These are phyloP conservation scores for Chelmon rostratus DNA, from an alignment of 2,797 vertebrate genomes.

Conservation along the genomic window DNA sequence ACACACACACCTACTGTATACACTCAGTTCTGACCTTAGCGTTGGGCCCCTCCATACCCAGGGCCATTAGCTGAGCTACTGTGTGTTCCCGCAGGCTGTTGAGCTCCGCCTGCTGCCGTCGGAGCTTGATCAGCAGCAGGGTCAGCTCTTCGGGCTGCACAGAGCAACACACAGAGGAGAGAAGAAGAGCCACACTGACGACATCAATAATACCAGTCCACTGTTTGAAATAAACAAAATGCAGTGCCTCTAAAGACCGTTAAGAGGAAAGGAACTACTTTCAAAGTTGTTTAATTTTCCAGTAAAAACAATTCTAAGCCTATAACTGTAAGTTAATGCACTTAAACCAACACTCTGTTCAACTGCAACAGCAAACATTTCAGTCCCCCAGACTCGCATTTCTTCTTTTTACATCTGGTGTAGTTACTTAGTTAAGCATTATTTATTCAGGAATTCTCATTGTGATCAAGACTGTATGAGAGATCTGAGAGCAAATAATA, in stretches of 20 bases:
- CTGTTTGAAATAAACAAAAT: background rate
- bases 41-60: constrained; percentile 93
- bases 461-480: background rate
- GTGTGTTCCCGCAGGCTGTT: constrained; percentile 96
- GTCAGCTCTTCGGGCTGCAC: constrained; percentile 98
- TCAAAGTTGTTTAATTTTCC: background rate
- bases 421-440: no score
- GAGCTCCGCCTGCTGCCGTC: constrained; percentile 98
- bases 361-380: background rate
- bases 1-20: constrained; percentile 37
- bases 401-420: background rate
- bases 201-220: constrained; percentile 11
- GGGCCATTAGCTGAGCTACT: constrained; percentile 94
- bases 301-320: background rate
- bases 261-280: constrained; percentile 12
- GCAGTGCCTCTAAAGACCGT: background rate
- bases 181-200: constrained; percentile 35
- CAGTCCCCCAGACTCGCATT: background rate
- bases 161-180: constrained; percentile 63
- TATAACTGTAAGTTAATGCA: background rate
- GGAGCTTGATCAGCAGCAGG: constrained; percentile 97
- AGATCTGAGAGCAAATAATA: no score
- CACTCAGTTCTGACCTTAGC: constrained; percentile 93
- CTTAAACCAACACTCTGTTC: background rate
- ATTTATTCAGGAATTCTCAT: background rate